Evolutionary conservation across 2,113 vertebrate species (phyloP).

Genomic region (Callospermophilus lateralis): DNA sequence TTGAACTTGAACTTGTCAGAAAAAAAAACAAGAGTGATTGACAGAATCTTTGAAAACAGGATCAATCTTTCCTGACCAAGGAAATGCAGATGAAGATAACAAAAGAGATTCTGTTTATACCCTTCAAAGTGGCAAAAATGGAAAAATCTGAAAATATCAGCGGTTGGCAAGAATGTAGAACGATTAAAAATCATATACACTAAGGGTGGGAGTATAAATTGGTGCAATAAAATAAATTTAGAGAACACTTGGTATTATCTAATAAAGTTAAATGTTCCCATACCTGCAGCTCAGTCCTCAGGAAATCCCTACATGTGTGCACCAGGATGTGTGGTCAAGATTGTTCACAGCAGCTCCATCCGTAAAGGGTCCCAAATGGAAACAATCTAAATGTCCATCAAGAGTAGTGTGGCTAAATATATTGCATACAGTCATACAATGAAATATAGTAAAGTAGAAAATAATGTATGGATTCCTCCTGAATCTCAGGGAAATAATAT

Average conservation of each 20-base stretch:
- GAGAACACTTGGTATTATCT: neutral
- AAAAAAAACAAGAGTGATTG: neutral
- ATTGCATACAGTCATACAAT: neutral
- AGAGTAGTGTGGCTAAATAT: neutral
- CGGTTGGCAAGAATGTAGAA: neutral
- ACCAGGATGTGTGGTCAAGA: neutral
- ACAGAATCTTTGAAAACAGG: neutral
- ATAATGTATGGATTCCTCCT: neutral
- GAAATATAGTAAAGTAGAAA: neutral
- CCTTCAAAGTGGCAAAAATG: neutral
- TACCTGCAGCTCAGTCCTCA: neutral
- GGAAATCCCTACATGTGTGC: neutral
- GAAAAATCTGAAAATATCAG: neutral
- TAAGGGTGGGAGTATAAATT: neutral
- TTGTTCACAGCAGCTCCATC: neutral
- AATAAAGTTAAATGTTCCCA: neutral
- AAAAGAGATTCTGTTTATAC: neutral
- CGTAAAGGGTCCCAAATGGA: neutral
- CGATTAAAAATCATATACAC: neutral
- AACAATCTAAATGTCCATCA: neutral
- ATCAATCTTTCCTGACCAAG: neutral
- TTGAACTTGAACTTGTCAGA: neutral
- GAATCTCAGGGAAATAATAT: neutral
- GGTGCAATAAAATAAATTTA: neutral
- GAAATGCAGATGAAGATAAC: neutral